A percentile compares a stretch with the other conserved stretches of the same genome.
These are phyloP conservation scores for Alectura lathami DNA, from an alignment of 2,113 vertebrate genomes.

Conservation along the genomic window DNA sequence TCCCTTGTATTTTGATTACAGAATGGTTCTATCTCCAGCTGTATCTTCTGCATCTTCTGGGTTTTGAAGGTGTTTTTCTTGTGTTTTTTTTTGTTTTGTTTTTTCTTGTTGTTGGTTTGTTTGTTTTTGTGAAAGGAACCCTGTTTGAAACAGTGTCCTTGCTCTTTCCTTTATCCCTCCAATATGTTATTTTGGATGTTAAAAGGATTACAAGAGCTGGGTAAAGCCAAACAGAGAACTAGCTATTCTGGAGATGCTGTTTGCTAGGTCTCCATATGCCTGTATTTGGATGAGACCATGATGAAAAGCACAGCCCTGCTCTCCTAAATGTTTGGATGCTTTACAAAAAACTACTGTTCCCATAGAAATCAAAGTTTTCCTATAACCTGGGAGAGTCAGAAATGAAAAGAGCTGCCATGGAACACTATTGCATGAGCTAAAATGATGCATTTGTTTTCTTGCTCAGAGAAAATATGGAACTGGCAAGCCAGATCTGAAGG, in stretches of 20 bases:
- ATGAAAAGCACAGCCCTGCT: background rate
- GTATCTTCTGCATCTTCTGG: background rate
- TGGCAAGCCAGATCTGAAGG: background rate
- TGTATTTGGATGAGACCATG: background rate
- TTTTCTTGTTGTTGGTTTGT: background rate
- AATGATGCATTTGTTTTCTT: background rate
- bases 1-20: conserved; percentile 15
- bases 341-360: conserved; percentile 24
- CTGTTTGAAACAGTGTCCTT: background rate
- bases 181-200: background rate
- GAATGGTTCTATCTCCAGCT: background rate
- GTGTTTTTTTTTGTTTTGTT: background rate
- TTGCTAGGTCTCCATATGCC: background rate
- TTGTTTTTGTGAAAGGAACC: background rate
- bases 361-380: conserved; percentile 45
- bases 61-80: too few relatives aligned
- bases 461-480: background rate
- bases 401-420: conserved; percentile 23
- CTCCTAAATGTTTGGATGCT: conserved; percentile 19
- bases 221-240: background rate
- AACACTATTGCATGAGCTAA: conserved; percentile 2
- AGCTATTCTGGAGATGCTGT: background rate
- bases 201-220: background rate
- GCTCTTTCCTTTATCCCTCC: background rate
- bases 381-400: conserved; percentile 26